These are phyloP conservation scores for Sebastolobus alascanus DNA, from an alignment of 2,797 vertebrate genomes.

Conservation along the genomic window DNA sequence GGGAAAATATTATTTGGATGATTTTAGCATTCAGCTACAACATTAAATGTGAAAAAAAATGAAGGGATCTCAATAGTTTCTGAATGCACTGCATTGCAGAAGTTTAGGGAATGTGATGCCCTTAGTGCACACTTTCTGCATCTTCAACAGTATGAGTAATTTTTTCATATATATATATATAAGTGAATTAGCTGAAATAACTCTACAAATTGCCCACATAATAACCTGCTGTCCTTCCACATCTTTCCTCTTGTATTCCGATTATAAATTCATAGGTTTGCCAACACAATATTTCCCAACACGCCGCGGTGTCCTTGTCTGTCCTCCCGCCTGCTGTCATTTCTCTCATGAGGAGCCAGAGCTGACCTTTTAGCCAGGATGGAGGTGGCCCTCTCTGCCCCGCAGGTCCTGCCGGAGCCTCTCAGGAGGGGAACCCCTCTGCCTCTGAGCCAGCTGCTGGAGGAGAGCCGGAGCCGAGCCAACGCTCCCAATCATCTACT, in stretches of 20 bases:
- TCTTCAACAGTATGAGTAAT: background rate
- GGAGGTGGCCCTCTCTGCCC: slow-evolving; percentile 78
- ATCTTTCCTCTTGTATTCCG: background rate
- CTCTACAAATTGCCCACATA: background rate
- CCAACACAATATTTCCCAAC: background rate
- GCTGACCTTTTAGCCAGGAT: slow-evolving; percentile 73
- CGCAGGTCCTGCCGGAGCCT: slow-evolving; percentile 44
- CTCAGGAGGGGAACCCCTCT: slow-evolving; percentile 71
- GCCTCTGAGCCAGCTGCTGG: slow-evolving; percentile 87
- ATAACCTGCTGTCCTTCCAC: background rate
- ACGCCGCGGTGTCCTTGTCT: slow-evolving; percentile 9
- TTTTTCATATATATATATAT: too few relatives aligned
- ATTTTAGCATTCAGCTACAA: background rate
- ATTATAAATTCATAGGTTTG: slow-evolving; percentile 1
- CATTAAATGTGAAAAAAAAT: too few relatives aligned
- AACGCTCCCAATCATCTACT: slow-evolving; percentile 88
- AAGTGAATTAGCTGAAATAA: too few relatives aligned
- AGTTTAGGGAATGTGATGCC: background rate
- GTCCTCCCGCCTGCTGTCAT: slow-evolving; percentile 47
- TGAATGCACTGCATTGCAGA: background rate
- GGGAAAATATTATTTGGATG: too few relatives aligned
- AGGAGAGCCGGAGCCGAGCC: slow-evolving; percentile 77
- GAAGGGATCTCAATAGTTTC: too few relatives aligned
- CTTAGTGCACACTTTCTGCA: background rate
- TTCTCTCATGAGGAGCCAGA: slow-evolving; percentile 26